Base-by-base conservation (phyloP, 2,113 vertebrate genomes). In the Siphamia tubifer region DNA sequence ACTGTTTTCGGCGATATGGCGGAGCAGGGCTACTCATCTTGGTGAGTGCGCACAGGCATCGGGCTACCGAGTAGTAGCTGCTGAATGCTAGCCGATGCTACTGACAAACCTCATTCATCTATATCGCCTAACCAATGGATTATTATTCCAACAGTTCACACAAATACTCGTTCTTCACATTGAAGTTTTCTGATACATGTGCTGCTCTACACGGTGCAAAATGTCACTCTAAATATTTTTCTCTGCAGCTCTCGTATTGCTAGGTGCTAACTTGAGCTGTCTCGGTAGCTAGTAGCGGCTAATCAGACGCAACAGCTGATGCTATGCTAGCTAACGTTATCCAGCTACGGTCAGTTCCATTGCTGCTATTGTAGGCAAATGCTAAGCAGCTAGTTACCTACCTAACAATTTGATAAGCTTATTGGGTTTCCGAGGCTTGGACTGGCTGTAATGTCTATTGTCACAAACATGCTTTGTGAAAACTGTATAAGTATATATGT, bases 21-120 rank as follows among this genome's bases (percentile, higher is more conserved):
- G 90, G 93, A 94, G 90, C 93, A 93, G 68, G 93, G 89, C 89
- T 94, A 94, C 91, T 86, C 90, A 44, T 88, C 92, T 13, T 94
- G 93, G 93, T 94, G 89, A 94, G 93, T 90, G 77, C 85, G 84
- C 57, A 84, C 74, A 68, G 72, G 44, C 74, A 61, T 15, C 45
- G 40, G 52, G 69, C 81, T 81, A 42, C 55, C 54, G 60, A 73
- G 51, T 49, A 38, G 51, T 39, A 34, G 80, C 75, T 68, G 58
- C 54, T 43, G 5, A 38, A n/a, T 10, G 32, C 8, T 75, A 68
- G 76, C 74, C 1, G 21, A 36, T 43, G 72, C 58, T 62, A 32
- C 13, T 72, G 44, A 44, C 34, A 24, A 52, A 13, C 20, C 45
- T 35, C 11, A 7, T 27, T 43, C 13, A 62, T 64, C n/a, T 42